Percentiles rank a stretch among this genome's conserved stretches.
phyloP scores from a whole-genome alignment of 2,888 invertebrate species.

The Encarsia formosa region DNA sequence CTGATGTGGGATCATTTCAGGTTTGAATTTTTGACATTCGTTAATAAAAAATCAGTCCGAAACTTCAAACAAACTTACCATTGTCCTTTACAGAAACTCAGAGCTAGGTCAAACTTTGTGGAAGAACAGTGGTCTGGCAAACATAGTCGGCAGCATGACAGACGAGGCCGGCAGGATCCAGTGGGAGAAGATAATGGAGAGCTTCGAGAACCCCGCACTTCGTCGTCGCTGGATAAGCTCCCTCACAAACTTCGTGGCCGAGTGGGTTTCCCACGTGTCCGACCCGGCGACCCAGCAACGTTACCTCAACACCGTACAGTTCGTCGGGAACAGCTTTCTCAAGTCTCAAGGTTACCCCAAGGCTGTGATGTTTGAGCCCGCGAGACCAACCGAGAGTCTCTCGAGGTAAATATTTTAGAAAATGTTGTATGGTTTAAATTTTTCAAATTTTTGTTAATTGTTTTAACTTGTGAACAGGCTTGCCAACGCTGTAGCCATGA shows the following conservation, averaged over 20 bases:
- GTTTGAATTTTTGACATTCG: conserved; percentile 26
- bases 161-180: conserved; percentile 68
- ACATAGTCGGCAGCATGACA: conserved; percentile 65
- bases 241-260: conserved; percentile 70
- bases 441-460: neutral
- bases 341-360: conserved; percentile 74
- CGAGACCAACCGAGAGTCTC: conserved; percentile 67
- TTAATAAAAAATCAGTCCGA: too few relatives aligned
- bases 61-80: too few relatives aligned
- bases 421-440: neutral
- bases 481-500: conserved; percentile 65
- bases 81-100: conserved; percentile 57
- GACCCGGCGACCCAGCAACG: conserved; percentile 73
- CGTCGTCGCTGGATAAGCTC: conserved; percentile 77
- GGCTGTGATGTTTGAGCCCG: conserved; percentile 64
- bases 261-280: conserved; percentile 68
- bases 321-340: conserved; percentile 71
- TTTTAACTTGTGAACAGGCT: too few relatives aligned
- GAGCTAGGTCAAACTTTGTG: conserved; percentile 72
- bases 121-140: conserved; percentile 69
- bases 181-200: conserved; percentile 69
- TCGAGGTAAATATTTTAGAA: conserved; percentile 48
- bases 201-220: conserved; percentile 76
- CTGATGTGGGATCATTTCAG: conserved; percentile 73
- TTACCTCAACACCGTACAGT: conserved; percentile 67